These are phyloP conservation scores for Brienomyrus longianalis DNA, from an alignment of 2,113 vertebrate genomes.

Conservation along the genomic window DNA sequence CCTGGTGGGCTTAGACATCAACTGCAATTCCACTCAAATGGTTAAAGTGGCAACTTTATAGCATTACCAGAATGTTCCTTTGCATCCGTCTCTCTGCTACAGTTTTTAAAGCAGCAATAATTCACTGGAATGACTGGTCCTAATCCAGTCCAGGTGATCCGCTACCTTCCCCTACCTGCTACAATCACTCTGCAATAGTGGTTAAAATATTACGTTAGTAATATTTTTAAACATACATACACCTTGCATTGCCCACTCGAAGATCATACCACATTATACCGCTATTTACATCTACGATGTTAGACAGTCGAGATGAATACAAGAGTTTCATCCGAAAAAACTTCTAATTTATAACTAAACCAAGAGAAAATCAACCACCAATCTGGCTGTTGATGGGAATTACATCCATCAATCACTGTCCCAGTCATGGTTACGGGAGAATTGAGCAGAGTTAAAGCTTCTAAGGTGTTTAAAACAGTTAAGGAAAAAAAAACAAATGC, in stretches of 20 bases:
- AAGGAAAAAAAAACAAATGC: background rate
- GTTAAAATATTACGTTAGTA: background rate
- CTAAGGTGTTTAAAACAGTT: background rate
- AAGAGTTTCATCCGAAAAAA: background rate
- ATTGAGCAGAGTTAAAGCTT: background rate
- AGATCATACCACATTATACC: background rate
- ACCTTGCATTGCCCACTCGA: background rate
- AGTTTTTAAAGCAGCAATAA: background rate
- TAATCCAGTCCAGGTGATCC: slow-evolving; percentile 8
- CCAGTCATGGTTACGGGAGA: background rate
- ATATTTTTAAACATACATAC: background rate
- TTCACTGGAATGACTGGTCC: background rate
- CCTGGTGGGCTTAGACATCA: background rate
- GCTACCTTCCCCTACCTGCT: background rate
- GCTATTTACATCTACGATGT: too few species aligned
- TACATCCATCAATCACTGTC: background rate
- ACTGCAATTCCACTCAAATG: background rate
- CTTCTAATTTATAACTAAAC: background rate
- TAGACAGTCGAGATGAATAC: background rate
- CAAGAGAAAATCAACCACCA: background rate
- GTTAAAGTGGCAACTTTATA: slow-evolving; percentile 5
- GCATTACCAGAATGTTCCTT: background rate
- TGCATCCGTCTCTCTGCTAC: slow-evolving; percentile 11
- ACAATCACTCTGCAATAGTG: background rate
- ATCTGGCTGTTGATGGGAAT: background rate